Evolutionary conservation across 1,140 invertebrate genomes (phyloP), one percentile per base, ranked within the genome.

Genomic region (Campoletis sonorensis): DNA sequence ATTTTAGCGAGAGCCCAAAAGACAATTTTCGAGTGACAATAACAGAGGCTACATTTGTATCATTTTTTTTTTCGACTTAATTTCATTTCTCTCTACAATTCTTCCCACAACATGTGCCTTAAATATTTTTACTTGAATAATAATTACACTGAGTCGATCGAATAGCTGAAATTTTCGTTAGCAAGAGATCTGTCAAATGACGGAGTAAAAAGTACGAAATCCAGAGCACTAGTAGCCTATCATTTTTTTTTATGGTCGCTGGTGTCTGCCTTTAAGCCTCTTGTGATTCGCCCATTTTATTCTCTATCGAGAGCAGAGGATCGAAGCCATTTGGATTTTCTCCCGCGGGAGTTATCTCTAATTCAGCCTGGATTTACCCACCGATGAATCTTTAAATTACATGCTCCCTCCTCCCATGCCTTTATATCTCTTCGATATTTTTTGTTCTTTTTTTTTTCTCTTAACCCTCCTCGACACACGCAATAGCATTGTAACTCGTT

Each of bases 301-400:
- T 77, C 72, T 73, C 80, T 70, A 81, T 81, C 58, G 72, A 49
- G 71, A 61, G 67, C 54, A 61, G 83, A 82, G 84, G 86, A 87
- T 87, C 86, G 84, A 85, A 86, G 87, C 87, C 86, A 83, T 85
- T 87, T 88, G 91, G 92, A 93, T 93, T 92, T 91, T 87, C 86
- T 86, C 84, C 23, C 83, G 87, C 87, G 88, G 87, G 86, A 91
- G 91, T 90, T 92, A 93, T 93, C 92, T 93, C 91, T 92, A 92
- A 93, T 93, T 93, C 92, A 90, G 87, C 86, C 87, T 84, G 92
- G 92, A 92, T 93, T 93, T 93, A 92, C 88, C 92, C 88, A 88
- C 87, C 90, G 89, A 91, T 89, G 91, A 93, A 93, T 93, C 92
- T 92, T 91, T 91, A 93, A 93, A 93, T 93, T 93, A 92, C 91